These are phyloP conservation scores for Valencia hispanica DNA, from an alignment of 2,797 vertebrate species.

Conservation along the genomic window DNA sequence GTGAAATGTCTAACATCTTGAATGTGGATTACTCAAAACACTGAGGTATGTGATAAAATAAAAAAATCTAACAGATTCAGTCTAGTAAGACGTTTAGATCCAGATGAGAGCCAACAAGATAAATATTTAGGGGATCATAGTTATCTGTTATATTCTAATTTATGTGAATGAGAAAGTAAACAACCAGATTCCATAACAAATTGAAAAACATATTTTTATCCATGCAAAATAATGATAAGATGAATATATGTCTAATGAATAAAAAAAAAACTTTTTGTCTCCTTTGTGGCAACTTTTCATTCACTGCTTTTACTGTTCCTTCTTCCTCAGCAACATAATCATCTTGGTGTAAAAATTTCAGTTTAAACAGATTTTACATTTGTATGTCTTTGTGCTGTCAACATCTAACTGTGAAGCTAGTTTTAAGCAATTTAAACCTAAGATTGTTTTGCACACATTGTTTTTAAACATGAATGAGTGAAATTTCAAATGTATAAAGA, in stretches of 20 bases:
- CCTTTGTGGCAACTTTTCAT: neutral
- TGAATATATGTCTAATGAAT: neutral
- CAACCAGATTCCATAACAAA: neutral
- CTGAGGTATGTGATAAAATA: neutral
- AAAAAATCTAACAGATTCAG: neutral
- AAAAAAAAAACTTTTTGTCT: neutral
- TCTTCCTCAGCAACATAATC: neutral
- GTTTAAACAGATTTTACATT: too few relatives aligned
- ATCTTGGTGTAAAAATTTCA: too few relatives aligned
- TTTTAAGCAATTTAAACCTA: too few relatives aligned
- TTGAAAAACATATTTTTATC: neutral
- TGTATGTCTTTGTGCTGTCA: too few relatives aligned
- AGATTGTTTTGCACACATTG: too few relatives aligned
- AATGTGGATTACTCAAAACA: constrained; percentile 6
- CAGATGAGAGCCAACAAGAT: constrained; percentile 14
- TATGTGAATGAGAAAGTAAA: neutral
- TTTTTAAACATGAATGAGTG: too few relatives aligned
- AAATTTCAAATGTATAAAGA: too few relatives aligned
- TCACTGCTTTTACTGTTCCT: neutral
- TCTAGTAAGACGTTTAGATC: neutral
- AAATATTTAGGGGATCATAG: neutral
- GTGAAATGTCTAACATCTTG: constrained; percentile 21
- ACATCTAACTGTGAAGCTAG: too few relatives aligned
- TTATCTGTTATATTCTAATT: constrained; percentile 3
- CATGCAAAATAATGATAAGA: neutral